Conservation (phyloP, 2,113 vertebrate genomes). For the Mesocricetus auratus region DNA sequence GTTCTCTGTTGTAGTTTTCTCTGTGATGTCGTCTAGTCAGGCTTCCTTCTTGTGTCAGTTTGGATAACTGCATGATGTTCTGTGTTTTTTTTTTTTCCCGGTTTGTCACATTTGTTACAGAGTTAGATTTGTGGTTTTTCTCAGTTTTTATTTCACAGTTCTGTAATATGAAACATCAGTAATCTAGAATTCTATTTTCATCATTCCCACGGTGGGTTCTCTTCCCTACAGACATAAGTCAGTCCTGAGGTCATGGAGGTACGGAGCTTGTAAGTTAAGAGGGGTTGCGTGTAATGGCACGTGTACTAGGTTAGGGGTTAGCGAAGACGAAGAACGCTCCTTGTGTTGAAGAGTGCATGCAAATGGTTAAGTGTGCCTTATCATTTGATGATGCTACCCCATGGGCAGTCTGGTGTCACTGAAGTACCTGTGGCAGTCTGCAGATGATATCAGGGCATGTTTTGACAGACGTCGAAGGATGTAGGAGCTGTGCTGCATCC, state of each 20-base stretch:
- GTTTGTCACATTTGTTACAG: background rate
- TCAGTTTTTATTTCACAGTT: background rate
- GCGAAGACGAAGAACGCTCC: background rate
- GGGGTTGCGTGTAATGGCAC: background rate
- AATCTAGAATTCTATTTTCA: background rate
- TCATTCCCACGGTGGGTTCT: background rate
- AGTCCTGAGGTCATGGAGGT: background rate
- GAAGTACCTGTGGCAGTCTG: constrained; percentile 26
- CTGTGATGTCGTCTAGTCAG: background rate
- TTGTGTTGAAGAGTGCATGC: background rate
- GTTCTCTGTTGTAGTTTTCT: background rate
- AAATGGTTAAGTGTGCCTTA: background rate
- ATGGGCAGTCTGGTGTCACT: background rate
- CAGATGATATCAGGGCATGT: background rate
- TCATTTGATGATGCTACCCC: too few relatives aligned
- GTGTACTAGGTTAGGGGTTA: background rate
- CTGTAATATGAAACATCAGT: background rate
- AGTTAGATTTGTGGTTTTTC: background rate
- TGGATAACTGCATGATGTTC: background rate
- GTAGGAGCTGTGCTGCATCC: constrained; percentile 62
- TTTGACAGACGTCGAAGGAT: background rate
- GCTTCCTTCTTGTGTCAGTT: background rate
- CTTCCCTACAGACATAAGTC: background rate
- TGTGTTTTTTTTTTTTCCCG: background rate
- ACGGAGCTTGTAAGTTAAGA: background rate